These are phyloP conservation scores for Calliphora vicina DNA, from an alignment of 1,140 invertebrate species.

Conservation along the genomic window DNA sequence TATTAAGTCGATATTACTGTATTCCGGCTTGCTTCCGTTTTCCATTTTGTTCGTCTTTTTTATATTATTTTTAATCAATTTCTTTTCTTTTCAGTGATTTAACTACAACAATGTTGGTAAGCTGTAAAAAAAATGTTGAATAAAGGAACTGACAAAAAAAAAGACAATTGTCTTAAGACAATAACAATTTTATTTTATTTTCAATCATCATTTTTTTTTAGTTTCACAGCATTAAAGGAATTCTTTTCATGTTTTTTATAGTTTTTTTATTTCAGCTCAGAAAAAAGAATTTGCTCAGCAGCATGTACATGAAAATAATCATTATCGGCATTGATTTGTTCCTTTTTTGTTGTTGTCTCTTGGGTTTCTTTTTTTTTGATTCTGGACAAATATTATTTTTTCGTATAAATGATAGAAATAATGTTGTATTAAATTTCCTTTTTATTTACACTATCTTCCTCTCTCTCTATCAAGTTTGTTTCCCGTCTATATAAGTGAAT, in stretches of 20 bases:
- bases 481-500: not conserved
- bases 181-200: not conserved
- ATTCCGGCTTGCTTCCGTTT: not conserved
- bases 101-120: not conserved
- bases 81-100: not conserved
- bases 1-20: not conserved
- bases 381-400: not conserved
- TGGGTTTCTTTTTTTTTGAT: not conserved
- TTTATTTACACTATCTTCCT: not conserved
- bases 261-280: not conserved
- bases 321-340: not conserved
- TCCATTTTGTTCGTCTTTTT: not conserved
- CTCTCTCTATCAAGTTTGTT: not conserved
- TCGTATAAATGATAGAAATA: too few species aligned
- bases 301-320: not conserved
- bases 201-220: not conserved
- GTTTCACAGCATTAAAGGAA: not conserved
- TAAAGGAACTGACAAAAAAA: not conserved
- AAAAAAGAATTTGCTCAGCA: not conserved
- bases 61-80: not conserved
- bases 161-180: constrained; percentile 5
- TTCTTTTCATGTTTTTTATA: not conserved
- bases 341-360: not conserved
- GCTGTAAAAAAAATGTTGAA: not conserved
- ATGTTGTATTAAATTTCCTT: too few species aligned